Evolutionary conservation across 2,113 vertebrate genomes (phyloP).

Genomic region (Sturnus vulgaris): DNA sequence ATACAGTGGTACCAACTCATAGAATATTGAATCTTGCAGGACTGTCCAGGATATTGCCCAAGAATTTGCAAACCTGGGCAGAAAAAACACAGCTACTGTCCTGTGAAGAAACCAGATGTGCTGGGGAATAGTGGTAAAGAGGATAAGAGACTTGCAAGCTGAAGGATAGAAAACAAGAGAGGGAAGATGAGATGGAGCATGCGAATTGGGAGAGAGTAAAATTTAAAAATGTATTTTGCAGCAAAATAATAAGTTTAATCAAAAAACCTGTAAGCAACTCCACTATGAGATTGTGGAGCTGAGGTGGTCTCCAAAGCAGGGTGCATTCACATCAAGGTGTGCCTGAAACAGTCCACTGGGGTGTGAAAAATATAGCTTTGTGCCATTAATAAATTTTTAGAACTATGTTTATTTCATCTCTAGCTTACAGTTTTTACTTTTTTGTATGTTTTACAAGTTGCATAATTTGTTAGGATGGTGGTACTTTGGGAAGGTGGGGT

Average conservation of each 20-base stretch:
- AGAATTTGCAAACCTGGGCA: background rate
- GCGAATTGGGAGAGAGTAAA: background rate
- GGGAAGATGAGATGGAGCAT: background rate
- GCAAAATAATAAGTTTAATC: background rate
- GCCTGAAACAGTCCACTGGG: background rate
- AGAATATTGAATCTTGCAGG: background rate
- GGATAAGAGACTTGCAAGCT: background rate
- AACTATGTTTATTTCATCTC: background rate
- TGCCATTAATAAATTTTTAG: background rate
- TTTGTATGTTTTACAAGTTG: background rate
- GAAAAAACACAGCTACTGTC: background rate
- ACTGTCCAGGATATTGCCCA: background rate
- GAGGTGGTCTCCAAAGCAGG: background rate
- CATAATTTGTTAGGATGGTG: background rate
- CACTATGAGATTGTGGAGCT: background rate
- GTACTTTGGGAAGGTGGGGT: background rate
- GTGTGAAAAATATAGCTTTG: background rate
- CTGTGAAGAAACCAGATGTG: background rate
- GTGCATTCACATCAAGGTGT: rapidly evolving
- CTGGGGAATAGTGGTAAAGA: background rate
- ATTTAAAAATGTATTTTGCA: background rate
- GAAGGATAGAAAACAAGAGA: background rate
- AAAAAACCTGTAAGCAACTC: background rate
- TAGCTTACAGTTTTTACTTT: background rate
- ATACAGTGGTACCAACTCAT: background rate